These are phyloP conservation scores for Egretta garzetta DNA, from an alignment of 2,113 vertebrate genomes.

Conservation along the genomic window DNA sequence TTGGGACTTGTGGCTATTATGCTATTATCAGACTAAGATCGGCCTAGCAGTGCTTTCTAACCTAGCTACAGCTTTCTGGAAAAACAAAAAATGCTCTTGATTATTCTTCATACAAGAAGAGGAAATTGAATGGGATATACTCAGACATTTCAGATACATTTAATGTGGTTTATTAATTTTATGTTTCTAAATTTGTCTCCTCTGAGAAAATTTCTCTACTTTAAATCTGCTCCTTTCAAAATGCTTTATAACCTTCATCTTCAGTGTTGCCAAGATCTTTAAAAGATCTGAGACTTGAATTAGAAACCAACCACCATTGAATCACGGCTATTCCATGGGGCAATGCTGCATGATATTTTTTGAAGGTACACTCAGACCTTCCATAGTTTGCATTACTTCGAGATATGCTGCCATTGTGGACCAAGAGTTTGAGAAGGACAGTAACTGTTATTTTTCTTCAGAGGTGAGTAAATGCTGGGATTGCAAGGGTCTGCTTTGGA, in stretches of 20 bases:
- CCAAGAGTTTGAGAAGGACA: neutral
- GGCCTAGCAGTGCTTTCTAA: neutral
- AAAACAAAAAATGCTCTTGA: neutral
- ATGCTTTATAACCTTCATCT: neutral
- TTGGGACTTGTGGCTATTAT: neutral
- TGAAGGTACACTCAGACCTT: neutral
- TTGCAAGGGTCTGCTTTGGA: neutral
- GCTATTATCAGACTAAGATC: neutral
- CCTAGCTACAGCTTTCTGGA: neutral
- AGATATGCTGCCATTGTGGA: neutral
- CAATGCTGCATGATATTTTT: neutral
- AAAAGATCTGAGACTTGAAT: neutral
- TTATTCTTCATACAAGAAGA: neutral
- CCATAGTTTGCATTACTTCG: neutral
- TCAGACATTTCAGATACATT: neutral
- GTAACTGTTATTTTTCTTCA: neutral
- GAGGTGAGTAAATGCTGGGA: neutral
- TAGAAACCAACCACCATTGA: neutral
- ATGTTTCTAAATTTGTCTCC: conserved; percentile 14
- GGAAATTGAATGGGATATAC: neutral
- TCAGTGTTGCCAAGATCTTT: neutral
- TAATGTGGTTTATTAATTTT: neutral
- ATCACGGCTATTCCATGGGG: neutral
- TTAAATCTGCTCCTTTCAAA: neutral
- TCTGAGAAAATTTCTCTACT: neutral